phyloP scores from a whole-genome alignment of 2,797 vertebrate species.

The Lagodon rhomboides region DNA sequence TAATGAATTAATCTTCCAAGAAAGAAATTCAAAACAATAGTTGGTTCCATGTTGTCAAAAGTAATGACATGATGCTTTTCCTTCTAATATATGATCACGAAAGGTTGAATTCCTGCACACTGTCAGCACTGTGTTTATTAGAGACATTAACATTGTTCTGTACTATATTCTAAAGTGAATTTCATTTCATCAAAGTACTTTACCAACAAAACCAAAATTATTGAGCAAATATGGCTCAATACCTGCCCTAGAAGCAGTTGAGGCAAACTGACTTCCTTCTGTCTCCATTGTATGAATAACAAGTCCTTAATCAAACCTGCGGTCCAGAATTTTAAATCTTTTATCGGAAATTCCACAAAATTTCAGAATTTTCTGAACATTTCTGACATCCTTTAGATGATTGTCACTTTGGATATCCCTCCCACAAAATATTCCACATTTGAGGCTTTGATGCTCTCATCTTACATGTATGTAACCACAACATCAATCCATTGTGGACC shows the following conservation, averaged over 20 bases:
- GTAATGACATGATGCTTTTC: not conserved
- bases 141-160: not conserved
- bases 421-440: not conserved
- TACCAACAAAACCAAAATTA: too few relatives aligned
- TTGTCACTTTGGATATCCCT: not conserved
- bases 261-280: too few relatives aligned
- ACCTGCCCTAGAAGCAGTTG: too few relatives aligned
- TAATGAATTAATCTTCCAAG: not conserved
- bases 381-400: conserved; percentile 1
- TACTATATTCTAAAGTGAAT: not conserved
- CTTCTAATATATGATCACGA: not conserved
- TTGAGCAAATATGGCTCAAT: too few relatives aligned
- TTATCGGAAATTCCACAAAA: too few relatives aligned
- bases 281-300: too few relatives aligned
- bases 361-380: too few relatives aligned
- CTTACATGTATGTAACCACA: not conserved
- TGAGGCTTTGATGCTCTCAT: not conserved
- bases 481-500: not conserved
- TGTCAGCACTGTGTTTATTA: not conserved
- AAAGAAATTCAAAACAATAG: not conserved
- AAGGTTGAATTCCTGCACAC: not conserved
- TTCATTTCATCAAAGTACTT: not conserved
- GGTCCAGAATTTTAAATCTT: too few relatives aligned
- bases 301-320: too few relatives aligned
- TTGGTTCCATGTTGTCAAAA: not conserved